A percentile compares a stretch with the other conserved stretches of the same genome.
Evolutionary conservation across 1,140 invertebrate genomes (phyloP).

Genomic region (Hycleus cichorii): DNA sequence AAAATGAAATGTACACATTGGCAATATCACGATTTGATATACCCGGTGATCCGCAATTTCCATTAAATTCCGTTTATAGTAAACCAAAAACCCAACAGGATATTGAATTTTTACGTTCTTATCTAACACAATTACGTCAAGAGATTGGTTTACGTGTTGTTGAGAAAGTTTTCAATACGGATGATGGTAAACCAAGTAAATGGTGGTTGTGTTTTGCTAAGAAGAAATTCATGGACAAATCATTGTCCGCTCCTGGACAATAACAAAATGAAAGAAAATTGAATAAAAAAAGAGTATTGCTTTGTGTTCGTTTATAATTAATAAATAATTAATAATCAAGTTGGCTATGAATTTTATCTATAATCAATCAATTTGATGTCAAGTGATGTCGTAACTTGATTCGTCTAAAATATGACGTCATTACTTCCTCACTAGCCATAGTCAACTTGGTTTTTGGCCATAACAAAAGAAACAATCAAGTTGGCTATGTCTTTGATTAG

Average conservation of each 20-base stretch:
- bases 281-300: too few species aligned
- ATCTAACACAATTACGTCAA: conserved; percentile 90
- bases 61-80: conserved; percentile 90
- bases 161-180: conserved; percentile 80
- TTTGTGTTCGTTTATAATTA: too few species aligned
- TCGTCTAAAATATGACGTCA: too few species aligned
- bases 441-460: too few species aligned
- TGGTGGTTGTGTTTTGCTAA: conserved; percentile 99
- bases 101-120: conserved; percentile 84
- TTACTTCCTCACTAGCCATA: too few species aligned
- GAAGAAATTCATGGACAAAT: conserved; percentile 99
- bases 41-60: conserved; percentile 92
- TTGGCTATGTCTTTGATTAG: too few species aligned
- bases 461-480: too few species aligned
- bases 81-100: conserved; percentile 69
- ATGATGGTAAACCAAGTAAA: conserved; percentile 93
- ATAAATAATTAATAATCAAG: too few species aligned
- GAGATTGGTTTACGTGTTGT: conserved; percentile 87
- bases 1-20: conserved; percentile 93
- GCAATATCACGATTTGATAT: conserved; percentile 95
- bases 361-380: too few species aligned
- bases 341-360: too few species aligned
- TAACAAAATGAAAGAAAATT: conserved; percentile 27
- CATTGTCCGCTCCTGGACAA: conserved; percentile 75
- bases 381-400: too few species aligned